phyloP scores from a whole-genome alignment of 2,113 vertebrate genomes.

The Callorhinus ursinus region DNA sequence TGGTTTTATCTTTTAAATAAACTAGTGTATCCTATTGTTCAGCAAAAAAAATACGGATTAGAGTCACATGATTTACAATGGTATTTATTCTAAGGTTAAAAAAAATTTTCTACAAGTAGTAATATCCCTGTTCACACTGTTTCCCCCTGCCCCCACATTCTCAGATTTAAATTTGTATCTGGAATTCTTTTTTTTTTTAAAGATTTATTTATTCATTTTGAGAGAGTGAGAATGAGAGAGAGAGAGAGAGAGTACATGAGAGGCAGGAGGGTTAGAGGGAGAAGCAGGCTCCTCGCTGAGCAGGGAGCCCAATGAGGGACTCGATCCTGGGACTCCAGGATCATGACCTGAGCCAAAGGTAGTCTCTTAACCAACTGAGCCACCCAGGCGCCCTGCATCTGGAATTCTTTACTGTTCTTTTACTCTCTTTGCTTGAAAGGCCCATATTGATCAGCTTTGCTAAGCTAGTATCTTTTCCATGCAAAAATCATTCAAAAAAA shows the following conservation, averaged over 20 bases:
- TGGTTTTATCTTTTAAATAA: slow-evolving; percentile 10
- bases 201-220: too few species aligned
- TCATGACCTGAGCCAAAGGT: too few species aligned
- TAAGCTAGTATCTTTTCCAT: background rate
- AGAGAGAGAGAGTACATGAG: too few species aligned
- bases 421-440: background rate
- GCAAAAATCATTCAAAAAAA: background rate
- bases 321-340: too few species aligned
- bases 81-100: background rate
- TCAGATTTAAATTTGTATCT: background rate
- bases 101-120: background rate
- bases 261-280: too few species aligned
- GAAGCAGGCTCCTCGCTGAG: too few species aligned
- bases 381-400: background rate
- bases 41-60: background rate
- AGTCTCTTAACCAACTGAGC: too few species aligned
- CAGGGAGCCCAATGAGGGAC: too few species aligned
- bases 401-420: background rate
- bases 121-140: background rate
- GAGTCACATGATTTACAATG: background rate
- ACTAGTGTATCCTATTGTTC: background rate
- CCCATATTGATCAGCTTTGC: background rate
- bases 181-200: too few species aligned
- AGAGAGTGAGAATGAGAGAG: too few species aligned
- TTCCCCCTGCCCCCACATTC: background rate